Percentiles rank a stretch among this genome's conserved stretches.
phyloP scores from a whole-genome alignment of 2,797 vertebrate species.

The Coendou prehensilis region DNA sequence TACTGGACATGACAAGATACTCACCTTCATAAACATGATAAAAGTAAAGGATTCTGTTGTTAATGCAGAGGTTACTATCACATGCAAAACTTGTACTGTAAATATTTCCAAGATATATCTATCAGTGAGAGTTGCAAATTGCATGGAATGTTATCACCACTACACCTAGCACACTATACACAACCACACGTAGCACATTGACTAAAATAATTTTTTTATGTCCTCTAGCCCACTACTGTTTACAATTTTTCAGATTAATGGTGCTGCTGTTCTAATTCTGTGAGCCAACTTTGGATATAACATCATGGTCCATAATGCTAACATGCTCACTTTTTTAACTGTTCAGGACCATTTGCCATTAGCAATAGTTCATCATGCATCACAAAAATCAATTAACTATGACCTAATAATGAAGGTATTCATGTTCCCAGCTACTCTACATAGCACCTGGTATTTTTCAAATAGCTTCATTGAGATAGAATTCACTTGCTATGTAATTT shows the following conservation, averaged over 20 bases:
- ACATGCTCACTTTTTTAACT: neutral
- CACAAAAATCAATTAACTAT: neutral
- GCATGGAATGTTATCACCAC: neutral
- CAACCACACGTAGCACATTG: neutral
- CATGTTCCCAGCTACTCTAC: neutral
- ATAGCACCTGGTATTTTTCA: neutral
- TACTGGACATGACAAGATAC: neutral
- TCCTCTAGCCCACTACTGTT: neutral
- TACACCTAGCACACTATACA: neutral
- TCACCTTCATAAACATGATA: neutral
- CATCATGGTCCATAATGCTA: neutral
- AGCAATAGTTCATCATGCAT: neutral
- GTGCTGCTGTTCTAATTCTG: neutral
- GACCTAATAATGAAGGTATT: neutral
- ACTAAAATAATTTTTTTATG: neutral
- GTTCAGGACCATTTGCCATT: neutral
- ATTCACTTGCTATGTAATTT: neutral
- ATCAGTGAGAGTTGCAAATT: neutral
- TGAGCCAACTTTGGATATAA: neutral
- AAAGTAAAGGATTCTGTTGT: neutral
- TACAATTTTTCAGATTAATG: neutral
- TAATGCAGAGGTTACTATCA: neutral
- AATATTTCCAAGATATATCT: neutral
- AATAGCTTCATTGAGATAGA: neutral
- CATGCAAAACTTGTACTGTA: neutral